phyloP scores from a whole-genome alignment of 2,888 invertebrate genomes.

The Eulithis testata region DNA sequence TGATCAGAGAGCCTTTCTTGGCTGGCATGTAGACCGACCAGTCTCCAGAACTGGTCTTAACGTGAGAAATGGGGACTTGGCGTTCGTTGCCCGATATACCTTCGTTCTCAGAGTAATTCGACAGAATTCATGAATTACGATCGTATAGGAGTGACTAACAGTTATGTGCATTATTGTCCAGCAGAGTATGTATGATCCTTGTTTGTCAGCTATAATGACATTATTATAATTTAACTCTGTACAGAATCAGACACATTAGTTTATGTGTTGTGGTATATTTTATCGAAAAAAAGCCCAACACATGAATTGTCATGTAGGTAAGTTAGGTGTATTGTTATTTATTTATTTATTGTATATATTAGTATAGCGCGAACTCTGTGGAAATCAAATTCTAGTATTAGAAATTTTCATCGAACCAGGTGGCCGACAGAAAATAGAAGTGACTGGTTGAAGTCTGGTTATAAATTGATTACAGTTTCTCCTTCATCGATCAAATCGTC shows the following conservation, averaged over 20 bases:
- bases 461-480: constrained; percentile 48
- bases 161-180: constrained; percentile 30
- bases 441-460: constrained; percentile 32
- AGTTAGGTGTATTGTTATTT: too few species aligned
- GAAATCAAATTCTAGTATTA: constrained; percentile 4
- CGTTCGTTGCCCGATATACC: constrained; percentile 68
- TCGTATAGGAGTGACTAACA: constrained; percentile 42
- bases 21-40: constrained; percentile 73
- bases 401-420: constrained; percentile 12
- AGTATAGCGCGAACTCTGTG: neutral
- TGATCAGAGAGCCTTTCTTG: constrained; percentile 74
- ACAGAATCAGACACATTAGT: neutral
- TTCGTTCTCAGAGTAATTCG: constrained; percentile 59
- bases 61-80: constrained; percentile 76
- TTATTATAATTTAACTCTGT: too few species aligned
- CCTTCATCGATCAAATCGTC: constrained; percentile 60
- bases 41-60: constrained; percentile 69
- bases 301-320: too few species aligned
- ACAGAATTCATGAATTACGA: constrained; percentile 46
- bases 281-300: too few species aligned
- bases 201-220: too few species aligned
- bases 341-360: neutral
- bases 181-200: constrained; percentile 24
- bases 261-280: too few species aligned
- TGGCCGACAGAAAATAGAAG: constrained; percentile 26